A percentile compares a stretch with the other conserved stretches of the same genome.
These are phyloP conservation scores for Meiosimyza decipiens DNA, from an alignment of 2,888 invertebrate species.

Conservation along the genomic window DNA sequence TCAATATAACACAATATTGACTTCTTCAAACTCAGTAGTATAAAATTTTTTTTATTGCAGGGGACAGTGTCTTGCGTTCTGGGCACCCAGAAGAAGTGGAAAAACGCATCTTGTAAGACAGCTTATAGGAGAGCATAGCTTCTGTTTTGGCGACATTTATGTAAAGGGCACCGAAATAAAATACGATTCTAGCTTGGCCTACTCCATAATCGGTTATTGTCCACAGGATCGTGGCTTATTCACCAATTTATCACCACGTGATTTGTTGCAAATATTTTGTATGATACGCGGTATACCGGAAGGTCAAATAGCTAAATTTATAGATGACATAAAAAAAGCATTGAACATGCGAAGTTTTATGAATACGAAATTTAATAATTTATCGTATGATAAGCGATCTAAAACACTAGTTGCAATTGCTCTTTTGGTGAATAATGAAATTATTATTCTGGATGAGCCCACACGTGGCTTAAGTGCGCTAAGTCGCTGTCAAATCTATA, in stretches of 20 bases:
- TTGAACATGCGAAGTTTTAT: constrained; percentile 72
- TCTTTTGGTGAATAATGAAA: constrained; percentile 74
- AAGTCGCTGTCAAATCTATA: constrained; percentile 83
- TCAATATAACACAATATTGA: too few species aligned
- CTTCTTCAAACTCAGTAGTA: too few species aligned
- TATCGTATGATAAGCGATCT: constrained; percentile 77
- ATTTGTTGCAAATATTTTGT: constrained; percentile 74
- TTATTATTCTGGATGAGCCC: constrained; percentile 76
- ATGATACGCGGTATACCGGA: constrained; percentile 71
- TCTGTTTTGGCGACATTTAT: constrained; percentile 78
- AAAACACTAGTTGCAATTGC: constrained; percentile 79
- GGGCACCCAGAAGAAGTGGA: constrained; percentile 84
- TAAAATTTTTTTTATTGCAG: constrained; percentile 39
- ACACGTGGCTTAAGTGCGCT: constrained; percentile 73
- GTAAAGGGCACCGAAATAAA: constrained; percentile 71
- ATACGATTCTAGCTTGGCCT: constrained; percentile 69
- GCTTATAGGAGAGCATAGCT: constrained; percentile 81
- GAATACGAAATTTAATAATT: constrained; percentile 70
- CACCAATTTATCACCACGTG: constrained; percentile 74
- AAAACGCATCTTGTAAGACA: constrained; percentile 88
- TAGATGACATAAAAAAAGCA: constrained; percentile 68
- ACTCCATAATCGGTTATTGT: constrained; percentile 72
- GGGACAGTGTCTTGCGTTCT: constrained; percentile 79
- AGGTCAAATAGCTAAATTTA: constrained; percentile 52
- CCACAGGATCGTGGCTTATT: constrained; percentile 78